Evolutionary conservation across 2,888 invertebrate species (phyloP), one percentile per base, ranked within the genome.

Genomic region (Eupithecia inturbata): DNA sequence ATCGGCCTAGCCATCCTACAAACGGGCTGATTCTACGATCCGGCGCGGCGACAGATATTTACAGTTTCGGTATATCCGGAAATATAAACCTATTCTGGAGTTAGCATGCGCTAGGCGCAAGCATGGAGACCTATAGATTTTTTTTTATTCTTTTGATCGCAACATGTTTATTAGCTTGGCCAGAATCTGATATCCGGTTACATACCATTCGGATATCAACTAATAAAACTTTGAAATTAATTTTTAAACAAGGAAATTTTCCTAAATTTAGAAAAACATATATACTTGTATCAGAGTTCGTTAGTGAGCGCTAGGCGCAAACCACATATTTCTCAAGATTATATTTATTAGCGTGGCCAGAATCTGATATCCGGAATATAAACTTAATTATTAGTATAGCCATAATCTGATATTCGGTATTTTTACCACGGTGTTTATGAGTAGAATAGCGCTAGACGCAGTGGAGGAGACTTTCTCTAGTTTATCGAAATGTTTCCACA

Each of bases 321-420:
- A 36, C 36, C 3, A 9, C 39, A 39, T 39, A 39, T 14, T 39
- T 39, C 0, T 39, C 12, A 39, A 39, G 14, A 14, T 12, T 36
- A 14, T 41, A 6, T 31, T 31, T 31, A 41, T 41, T 41, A 41
- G 39, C 39, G 4, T n/a, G 19, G 1, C n/a, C 45, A 45, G n/a
- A 45, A 45, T 45, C 45, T n/a, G 45, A 7, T 19, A 95, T 88
- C 98, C 98, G 91, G 99, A 99, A 92, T 99, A 99, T 10, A 57
- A 22, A 22, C 12, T 6, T 26, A n/a, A n/a, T 9, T 41, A 41
- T 14, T 14, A 41, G 14, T 14, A 41, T 14, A 6, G 39, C 14
- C 14, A 41, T 12, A 41, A 41, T 41, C 39, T 14, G 12, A 41
- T 41, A 16, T 4, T 9, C 41, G 16, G 10, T 14, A 41, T 41